Evolutionary conservation across 2,888 invertebrate genomes (phyloP).

Genomic region (Timema podura): DNA sequence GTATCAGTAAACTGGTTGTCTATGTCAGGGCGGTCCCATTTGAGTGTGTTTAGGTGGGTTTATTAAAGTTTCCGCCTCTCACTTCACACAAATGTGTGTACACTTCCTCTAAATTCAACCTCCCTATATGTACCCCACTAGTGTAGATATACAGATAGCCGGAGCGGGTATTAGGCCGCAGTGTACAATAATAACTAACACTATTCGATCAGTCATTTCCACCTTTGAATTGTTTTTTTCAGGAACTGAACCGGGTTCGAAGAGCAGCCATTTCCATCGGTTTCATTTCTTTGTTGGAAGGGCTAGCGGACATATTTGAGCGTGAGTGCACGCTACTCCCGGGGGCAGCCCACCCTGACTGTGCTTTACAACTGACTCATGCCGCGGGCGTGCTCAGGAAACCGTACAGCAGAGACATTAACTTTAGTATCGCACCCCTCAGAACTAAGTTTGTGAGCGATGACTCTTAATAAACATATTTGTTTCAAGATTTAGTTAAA

Average conservation of each 20-base stretch:
- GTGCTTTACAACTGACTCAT: slow-evolving; percentile 83
- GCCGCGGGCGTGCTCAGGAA: slow-evolving; percentile 78
- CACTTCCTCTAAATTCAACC: no score
- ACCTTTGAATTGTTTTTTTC: slow-evolving; percentile 20
- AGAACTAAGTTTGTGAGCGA: slow-evolving; percentile 47
- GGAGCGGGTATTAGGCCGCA: no score
- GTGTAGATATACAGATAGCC: no score
- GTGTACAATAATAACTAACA: no score
- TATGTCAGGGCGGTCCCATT: no score
- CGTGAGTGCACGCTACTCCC: slow-evolving; percentile 81
- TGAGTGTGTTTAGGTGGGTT: no score
- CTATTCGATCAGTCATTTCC: no score
- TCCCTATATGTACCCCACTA: no score
- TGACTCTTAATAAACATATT: slow-evolving; percentile 30
- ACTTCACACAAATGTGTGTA: no score
- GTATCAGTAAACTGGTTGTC: no score
- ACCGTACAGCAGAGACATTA: slow-evolving; percentile 51
- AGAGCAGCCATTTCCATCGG: slow-evolving; percentile 89
- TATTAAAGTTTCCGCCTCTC: no score
- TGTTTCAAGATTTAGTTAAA: no score
- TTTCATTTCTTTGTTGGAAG: slow-evolving; percentile 81
- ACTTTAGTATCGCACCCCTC: slow-evolving; percentile 48
- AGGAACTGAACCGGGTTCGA: slow-evolving; percentile 88
- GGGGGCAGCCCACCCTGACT: slow-evolving; percentile 74
- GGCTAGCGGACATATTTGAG: slow-evolving; percentile 81